These are phyloP conservation scores for Ectemnius cavifrons DNA, from an alignment of 2,888 invertebrate genomes.

Conservation along the genomic window DNA sequence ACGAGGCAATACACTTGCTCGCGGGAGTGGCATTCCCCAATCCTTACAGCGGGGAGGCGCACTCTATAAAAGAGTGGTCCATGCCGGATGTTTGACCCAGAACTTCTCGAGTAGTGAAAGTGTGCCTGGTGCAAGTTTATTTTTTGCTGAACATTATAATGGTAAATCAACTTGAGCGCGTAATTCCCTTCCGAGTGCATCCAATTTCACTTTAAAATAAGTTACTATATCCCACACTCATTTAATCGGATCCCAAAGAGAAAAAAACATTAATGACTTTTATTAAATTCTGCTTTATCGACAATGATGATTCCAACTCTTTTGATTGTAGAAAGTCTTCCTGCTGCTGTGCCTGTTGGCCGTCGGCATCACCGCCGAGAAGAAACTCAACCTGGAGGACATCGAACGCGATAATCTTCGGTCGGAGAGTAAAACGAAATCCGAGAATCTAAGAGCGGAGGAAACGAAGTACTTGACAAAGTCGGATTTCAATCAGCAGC, in stretches of 20 bases:
- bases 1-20: neutral
- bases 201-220: neutral
- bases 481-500: conserved; percentile 59
- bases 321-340: conserved; percentile 62
- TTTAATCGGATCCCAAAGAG: too few relatives aligned
- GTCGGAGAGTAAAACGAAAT: conserved; percentile 79
- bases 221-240: too few relatives aligned
- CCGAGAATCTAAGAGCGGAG: conserved; percentile 49
- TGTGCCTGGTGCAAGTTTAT: conserved; percentile 63
- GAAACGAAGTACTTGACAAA: conserved; percentile 62
- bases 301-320: too few relatives aligned
- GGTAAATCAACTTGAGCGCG: conserved; percentile 51
- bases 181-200: neutral
- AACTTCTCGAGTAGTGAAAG: conserved; percentile 74
- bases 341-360: conserved; percentile 61
- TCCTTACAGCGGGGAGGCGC: conserved; percentile 45
- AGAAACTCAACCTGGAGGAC: conserved; percentile 86
- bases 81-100: conserved; percentile 73
- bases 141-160: conserved; percentile 59
- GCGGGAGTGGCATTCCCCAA: conserved; percentile 54
- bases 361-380: conserved; percentile 77
- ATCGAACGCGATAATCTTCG: conserved; percentile 86
- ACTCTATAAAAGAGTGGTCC: conserved; percentile 72
- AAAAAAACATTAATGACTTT: too few relatives aligned
- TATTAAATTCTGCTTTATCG: too few relatives aligned